Percentiles rank a stretch among this genome's conserved stretches.
phyloP scores from a whole-genome alignment of 2,113 vertebrate species.

The Calypte anna region DNA sequence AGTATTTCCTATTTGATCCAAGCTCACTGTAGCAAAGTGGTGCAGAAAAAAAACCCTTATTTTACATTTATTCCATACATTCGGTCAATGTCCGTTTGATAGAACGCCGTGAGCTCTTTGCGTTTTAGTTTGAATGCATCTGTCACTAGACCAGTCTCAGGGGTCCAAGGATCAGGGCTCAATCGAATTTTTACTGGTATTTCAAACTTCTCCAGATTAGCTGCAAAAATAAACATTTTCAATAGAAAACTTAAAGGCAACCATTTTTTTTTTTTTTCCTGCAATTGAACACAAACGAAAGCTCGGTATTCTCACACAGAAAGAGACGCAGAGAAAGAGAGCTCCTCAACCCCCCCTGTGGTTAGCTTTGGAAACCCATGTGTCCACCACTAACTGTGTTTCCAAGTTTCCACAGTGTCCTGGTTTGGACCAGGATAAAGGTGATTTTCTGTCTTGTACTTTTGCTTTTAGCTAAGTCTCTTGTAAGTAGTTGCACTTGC shows the following conservation, averaged over 20 bases:
- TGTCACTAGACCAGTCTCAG: conserved; percentile 94
- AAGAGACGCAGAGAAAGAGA: background rate
- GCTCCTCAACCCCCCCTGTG: background rate
- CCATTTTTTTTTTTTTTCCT: background rate
- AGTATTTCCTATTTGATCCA: conserved; percentile 81
- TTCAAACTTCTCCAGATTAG: conserved; percentile 92
- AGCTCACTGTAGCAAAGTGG: conserved; percentile 58
- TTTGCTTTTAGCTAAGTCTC: too few relatives aligned
- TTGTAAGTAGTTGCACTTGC: too few relatives aligned
- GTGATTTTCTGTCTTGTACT: too few relatives aligned
- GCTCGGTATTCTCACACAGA: rapidly evolving
- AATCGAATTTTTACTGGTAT: conserved; percentile 91
- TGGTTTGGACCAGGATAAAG: too few relatives aligned
- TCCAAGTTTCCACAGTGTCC: background rate
- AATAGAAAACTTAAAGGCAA: background rate
- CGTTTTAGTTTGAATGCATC: conserved; percentile 97
- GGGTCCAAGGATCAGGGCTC: conserved; percentile 92
- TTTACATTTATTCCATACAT: conserved; percentile 88
- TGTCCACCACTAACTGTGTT: background rate
- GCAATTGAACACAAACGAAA: background rate
- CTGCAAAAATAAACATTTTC: conserved; percentile 63
- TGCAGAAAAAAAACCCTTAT: background rate
- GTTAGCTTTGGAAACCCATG: background rate
- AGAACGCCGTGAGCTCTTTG: conserved; percentile 89
- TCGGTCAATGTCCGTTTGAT: conserved; percentile 89